Evolutionary conservation across 2,888 invertebrate species (phyloP).

Genomic region (Mesoligia furuncula): DNA sequence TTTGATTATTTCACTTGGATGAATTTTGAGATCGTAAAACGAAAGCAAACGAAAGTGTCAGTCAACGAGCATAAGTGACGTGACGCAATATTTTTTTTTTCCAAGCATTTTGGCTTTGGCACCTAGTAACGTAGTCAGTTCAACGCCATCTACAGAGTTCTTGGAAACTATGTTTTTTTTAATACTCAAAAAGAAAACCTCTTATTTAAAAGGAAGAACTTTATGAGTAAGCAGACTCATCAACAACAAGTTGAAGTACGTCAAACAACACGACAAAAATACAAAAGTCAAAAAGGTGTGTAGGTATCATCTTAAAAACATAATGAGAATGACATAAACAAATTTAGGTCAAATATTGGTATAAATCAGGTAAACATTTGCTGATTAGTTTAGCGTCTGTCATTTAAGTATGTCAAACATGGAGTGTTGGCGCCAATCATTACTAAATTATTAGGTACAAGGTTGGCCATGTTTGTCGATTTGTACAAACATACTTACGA

Average conservation of each 20-base stretch:
- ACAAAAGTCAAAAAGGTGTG: constrained; percentile 15
- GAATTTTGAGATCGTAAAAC: too few species aligned
- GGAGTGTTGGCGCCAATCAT: constrained; percentile 64
- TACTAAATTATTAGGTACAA: constrained; percentile 69
- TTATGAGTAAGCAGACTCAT: background rate
- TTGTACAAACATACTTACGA: constrained; percentile 57
- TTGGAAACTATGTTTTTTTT: too few species aligned
- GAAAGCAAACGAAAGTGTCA: too few species aligned
- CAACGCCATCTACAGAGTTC: too few species aligned
- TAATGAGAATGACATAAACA: constrained; percentile 21
- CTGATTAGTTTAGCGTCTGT: constrained; percentile 50
- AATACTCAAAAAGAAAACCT: too few species aligned
- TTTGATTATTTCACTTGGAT: too few species aligned
- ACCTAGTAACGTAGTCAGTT: too few species aligned
- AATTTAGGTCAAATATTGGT: constrained; percentile 50
- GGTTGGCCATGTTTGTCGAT: constrained; percentile 60
- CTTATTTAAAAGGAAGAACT: constrained; percentile 9
- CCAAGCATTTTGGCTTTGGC: too few species aligned
- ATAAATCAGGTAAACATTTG: constrained; percentile 55
- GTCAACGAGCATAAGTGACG: too few species aligned
- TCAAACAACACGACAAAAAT: background rate
- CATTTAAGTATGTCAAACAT: constrained; percentile 55
- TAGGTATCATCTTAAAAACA: constrained; percentile 6
- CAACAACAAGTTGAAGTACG: background rate
- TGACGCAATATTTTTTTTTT: too few species aligned